phyloP scores from a whole-genome alignment of 2,797 vertebrate genomes.

The Poeciliopsis gracilis region DNA sequence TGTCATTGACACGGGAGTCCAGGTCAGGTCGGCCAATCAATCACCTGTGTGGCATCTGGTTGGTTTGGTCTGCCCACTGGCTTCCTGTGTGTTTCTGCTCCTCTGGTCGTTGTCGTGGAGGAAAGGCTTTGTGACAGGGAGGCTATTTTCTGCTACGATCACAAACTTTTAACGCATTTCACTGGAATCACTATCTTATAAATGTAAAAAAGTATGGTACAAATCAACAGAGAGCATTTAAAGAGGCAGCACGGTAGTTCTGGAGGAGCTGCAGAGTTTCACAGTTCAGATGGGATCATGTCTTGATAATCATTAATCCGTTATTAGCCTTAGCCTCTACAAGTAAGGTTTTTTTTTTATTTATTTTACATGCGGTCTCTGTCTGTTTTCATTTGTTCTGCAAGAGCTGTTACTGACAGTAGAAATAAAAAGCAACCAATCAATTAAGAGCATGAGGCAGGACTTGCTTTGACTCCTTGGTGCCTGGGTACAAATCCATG shows the following conservation, averaged over 20 bases:
- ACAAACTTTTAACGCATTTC: not conserved
- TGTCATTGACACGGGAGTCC: conserved; percentile 64
- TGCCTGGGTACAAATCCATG: not conserved
- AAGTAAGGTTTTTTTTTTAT: not conserved
- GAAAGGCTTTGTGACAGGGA: conserved; percentile 9
- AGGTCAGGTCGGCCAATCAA: conserved; percentile 74
- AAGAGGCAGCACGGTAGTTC: not conserved
- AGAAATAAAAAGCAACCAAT: not conserved
- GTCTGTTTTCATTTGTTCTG: not conserved
- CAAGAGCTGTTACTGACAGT: not conserved
- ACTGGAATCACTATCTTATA: not conserved
- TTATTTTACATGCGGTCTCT: not conserved
- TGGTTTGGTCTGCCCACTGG: conserved; percentile 59
- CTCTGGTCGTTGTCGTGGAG: conserved; percentile 60
- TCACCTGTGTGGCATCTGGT: conserved; percentile 72
- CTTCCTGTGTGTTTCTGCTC: conserved; percentile 40
- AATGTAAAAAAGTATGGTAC: not conserved
- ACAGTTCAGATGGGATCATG: not conserved
- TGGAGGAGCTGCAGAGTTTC: not conserved
- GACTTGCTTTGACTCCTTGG: not conserved
- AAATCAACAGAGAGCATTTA: not conserved
- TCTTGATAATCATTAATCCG: not conserved
- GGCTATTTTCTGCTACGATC: not conserved
- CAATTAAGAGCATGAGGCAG: not conserved
- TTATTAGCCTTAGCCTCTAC: not conserved